Evolutionary conservation across 2,797 vertebrate species (phyloP), one percentile per base, ranked within the genome.

Genomic region (Sardinella longiceps): DNA sequence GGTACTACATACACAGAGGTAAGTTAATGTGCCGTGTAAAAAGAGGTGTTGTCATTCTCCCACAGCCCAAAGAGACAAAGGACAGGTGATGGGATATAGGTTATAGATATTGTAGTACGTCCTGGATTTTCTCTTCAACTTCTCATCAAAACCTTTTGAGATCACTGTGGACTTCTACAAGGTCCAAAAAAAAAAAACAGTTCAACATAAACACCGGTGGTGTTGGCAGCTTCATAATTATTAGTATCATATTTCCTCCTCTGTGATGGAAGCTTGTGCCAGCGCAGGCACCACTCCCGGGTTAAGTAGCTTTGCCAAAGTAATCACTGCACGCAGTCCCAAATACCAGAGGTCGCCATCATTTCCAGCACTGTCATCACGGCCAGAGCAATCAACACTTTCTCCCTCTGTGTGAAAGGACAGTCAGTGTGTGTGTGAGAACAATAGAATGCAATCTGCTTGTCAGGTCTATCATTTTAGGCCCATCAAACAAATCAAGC

Each of bases 261-360:
- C 28, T 4, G 11, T 3, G 28, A 66, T 48, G 25, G 28, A 3
- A 30, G 60, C 25, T 63, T 28, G 28, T 28, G 60, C 60, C 60
- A 63, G 25, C 14, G 25, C n/a, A 28, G 25, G 60, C 60, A 63
- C 60, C 60, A 30, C 60, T 63, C 60, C 60, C 28, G 25, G 63
- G 63, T 37, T 70, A 66, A 33, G 30, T 33, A 33, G 63, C 63
- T 70, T 70, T 33, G 63, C 63, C 63, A 70, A 37, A 70, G 63
- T 33, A 70, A 33, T 30, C 63, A 70, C 63, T 33, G 33, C 63
- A 33, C 28, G 28, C 63, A 37, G 28, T 70, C 63, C 63, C 63
- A 28, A n/a, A 3, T 63, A 30, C 60, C 25, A 63, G 60, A 70
- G 28, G 63, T 18, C 14, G 5, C 18, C 28, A 33, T 33, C 3